Evolutionary conservation across 2,888 invertebrate species (phyloP), one percentile per base, ranked within the genome.

Genomic region (Chaitophorus viminalis): DNA sequence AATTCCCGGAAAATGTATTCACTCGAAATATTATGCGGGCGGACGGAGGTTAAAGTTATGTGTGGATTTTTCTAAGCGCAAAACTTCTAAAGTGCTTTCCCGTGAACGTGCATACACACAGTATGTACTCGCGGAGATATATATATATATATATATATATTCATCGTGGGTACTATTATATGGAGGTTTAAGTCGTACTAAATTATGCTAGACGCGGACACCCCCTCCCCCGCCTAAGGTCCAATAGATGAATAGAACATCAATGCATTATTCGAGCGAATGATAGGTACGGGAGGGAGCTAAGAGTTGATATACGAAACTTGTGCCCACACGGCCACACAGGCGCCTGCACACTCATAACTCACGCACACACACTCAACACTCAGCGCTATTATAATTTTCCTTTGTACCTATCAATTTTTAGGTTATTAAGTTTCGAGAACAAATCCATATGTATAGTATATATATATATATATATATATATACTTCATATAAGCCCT

Each of bases 221-320:
- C 46, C 1, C 11, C 8, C 46, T 6, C 14, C 14, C 46, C 46
- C 46, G 36, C 82, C 82, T 17, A 3, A 82, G 70, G 81, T 25
- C 81, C 81, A 33, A 82, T 54, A n/a, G n/a, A n/a, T n/a, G n/a
- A n/a, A n/a, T n/a, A n/a, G 72, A 82, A 82, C 82, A n/a, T 54
- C 82, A n/a, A 54, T 72, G 82, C 82, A 6, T 25, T 70, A 31
- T 29, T 14, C 70, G 70, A 31, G 31, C 31, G 54, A 46, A 14
- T 3, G 46, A 14, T 46, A 46, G 46, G 46, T 46, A 25, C 21
- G 60, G 0, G 60, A 60, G n/a, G 18, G 79, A n/a, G n/a, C 31
- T n/a, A 65, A 36, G 33, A 18, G 21, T 78, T 4, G 54, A 25
- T 77, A 78, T 33, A 6, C 2, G 5, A 21, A 6, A 29, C 21